phyloP scores from a whole-genome alignment of 2,797 vertebrate genomes.

The Ceryle rudis region DNA sequence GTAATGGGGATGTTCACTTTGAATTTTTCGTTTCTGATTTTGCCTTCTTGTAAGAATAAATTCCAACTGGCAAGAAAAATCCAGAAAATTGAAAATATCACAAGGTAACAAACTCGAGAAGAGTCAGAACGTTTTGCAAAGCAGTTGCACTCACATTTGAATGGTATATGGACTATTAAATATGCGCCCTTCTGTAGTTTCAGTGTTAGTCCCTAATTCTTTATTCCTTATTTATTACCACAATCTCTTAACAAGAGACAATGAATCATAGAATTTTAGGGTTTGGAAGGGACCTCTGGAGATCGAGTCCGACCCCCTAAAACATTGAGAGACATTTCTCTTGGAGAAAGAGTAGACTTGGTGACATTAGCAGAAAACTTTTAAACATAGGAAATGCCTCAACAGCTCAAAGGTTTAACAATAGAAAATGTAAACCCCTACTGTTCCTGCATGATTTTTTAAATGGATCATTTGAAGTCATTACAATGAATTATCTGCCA shows the following conservation, averaged over 20 bases:
- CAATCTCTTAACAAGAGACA: too few relatives aligned
- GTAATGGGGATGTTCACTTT: rapidly evolving
- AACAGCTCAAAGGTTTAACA: neutral
- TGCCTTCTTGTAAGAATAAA: neutral
- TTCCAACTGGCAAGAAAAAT: neutral
- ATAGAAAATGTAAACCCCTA: rapidly evolving
- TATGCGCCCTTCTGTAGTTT: rapidly evolving
- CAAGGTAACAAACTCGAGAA: neutral
- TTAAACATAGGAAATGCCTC: neutral
- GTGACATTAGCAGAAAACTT: neutral
- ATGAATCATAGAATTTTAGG: too few relatives aligned
- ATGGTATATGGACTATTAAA: neutral
- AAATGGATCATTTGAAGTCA: neutral
- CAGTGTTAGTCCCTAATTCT: neutral
- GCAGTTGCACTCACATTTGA: neutral
- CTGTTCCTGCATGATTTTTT: neutral
- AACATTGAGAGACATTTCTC: neutral
- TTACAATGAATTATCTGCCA: neutral
- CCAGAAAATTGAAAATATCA: neutral
- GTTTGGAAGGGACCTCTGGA: too few relatives aligned
- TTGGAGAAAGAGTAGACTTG: neutral
- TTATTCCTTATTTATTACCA: neutral
- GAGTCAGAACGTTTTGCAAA: neutral
- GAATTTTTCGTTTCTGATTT: neutral
- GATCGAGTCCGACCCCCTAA: too few relatives aligned